Percentiles rank a stretch among this genome's conserved stretches.
phyloP scores from a whole-genome alignment of 2,113 vertebrate genomes.

The Anoplopoma fimbria region DNA sequence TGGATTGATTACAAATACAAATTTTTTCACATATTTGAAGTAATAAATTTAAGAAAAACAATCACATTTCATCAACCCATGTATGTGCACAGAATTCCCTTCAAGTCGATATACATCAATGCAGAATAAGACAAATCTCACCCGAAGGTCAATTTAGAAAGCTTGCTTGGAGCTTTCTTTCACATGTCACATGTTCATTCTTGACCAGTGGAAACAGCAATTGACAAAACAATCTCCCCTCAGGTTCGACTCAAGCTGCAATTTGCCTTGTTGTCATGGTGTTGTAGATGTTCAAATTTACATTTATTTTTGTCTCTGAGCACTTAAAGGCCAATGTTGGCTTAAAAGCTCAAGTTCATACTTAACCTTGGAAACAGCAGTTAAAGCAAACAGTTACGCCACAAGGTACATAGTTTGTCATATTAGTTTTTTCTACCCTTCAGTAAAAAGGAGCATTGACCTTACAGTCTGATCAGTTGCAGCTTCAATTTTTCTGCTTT shows the following conservation, averaged over 20 bases:
- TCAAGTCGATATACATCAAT: not conserved
- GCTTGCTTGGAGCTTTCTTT: not conserved
- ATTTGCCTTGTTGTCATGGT: not conserved
- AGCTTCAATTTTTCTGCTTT: not conserved
- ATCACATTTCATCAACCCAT: not conserved
- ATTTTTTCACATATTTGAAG: not conserved
- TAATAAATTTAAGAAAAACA: not conserved
- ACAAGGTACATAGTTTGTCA: not conserved
- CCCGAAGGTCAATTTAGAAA: not conserved
- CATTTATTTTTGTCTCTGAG: not conserved
- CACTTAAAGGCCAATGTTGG: not conserved
- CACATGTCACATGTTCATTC: not conserved
- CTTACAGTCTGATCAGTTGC: not conserved
- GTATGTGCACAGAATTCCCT: not conserved
- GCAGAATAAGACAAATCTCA: not conserved
- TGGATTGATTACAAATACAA: not conserved
- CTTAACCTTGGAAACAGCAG: not conserved
- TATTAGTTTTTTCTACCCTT: not conserved
- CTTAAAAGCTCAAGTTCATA: not conserved
- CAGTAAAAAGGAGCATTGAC: not conserved
- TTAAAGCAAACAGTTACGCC: not conserved
- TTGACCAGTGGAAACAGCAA: not conserved
- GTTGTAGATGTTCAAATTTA: not conserved
- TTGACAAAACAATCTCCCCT: not conserved
- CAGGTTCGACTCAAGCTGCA: not conserved